A percentile compares a stretch with the other conserved stretches of the same genome.
These are phyloP conservation scores for Ctenicera cuprea DNA, from an alignment of 2,888 invertebrate species.

Conservation along the genomic window DNA sequence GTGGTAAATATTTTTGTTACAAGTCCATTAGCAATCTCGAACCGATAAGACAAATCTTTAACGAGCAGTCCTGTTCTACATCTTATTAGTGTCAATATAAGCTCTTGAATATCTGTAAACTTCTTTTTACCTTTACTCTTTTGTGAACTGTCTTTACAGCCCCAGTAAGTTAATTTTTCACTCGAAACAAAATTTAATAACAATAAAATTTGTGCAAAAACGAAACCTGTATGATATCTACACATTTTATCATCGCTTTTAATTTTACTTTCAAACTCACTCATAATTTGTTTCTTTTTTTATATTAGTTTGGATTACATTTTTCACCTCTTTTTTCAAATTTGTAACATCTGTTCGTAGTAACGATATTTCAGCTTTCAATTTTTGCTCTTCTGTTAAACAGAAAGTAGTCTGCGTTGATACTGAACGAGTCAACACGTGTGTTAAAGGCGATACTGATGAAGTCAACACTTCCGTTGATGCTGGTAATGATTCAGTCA, in stretches of 20 bases:
- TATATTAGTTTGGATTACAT: not conserved
- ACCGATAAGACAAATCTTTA: not conserved
- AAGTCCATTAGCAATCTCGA: not conserved
- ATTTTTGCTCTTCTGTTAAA: not conserved
- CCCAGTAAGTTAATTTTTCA: conserved; percentile 2
- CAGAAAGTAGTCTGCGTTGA: conserved; percentile 14
- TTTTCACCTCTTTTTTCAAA: not conserved
- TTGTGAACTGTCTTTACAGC: not conserved
- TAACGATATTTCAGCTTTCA: not conserved
- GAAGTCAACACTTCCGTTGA: not conserved
- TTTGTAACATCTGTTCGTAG: not conserved
- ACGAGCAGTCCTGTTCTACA: not conserved
- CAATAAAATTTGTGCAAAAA: conserved; percentile 1
- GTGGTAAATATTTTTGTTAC: conserved; percentile 10
- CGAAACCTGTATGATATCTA: conserved; percentile 1
- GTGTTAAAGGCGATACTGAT: no score
- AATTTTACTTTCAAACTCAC: not conserved
- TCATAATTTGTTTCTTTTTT: not conserved
- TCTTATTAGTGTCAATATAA: not conserved
- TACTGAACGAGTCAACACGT: not conserved
- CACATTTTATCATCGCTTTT: not conserved
- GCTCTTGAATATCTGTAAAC: not conserved
- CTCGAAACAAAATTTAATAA: not conserved
- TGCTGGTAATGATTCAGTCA: no score
- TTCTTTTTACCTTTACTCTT: not conserved